A percentile compares a stretch with the other conserved stretches of the same genome.
Conservation (phyloP, 2,888 invertebrate species). For the Mythimna ferrago region DNA sequence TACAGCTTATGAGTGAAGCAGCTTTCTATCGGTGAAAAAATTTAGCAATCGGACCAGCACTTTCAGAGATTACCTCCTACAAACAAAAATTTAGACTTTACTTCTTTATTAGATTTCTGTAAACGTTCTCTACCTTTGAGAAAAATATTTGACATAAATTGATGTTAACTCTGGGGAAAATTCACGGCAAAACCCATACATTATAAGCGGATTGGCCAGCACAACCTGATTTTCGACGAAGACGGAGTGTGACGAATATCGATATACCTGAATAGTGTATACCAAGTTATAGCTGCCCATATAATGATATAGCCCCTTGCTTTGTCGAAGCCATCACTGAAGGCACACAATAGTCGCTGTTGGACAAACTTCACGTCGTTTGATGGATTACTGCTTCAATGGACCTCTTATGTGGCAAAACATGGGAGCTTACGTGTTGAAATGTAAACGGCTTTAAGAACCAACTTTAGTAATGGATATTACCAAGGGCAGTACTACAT, state of each 20-base stretch:
- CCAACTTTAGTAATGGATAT: neutral
- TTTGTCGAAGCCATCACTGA: constrained; percentile 47
- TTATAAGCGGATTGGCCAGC: neutral
- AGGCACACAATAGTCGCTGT: constrained; percentile 46
- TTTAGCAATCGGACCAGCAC: no score
- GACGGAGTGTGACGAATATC: constrained; percentile 21
- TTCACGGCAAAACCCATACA: neutral
- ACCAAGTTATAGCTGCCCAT: constrained; percentile 8
- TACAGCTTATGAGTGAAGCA: no score
- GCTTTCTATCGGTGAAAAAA: no score
- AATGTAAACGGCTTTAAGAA: constrained; percentile 15
- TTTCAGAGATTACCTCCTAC: no score
- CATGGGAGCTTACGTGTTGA: constrained; percentile 5
- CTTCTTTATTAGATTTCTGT: neutral
- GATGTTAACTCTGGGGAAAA: neutral
- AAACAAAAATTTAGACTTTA: no score
- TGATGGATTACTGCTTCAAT: constrained; percentile 53
- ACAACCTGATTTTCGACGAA: constrained; percentile 9
- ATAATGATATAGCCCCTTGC: constrained; percentile 29
- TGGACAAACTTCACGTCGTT: constrained; percentile 52
- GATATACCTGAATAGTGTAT: constrained; percentile 40
- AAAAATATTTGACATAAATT: neutral
- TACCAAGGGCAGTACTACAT: neutral
- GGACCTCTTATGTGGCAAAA: constrained; percentile 35
- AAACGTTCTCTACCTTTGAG: neutral